Percentiles rank a stretch among this genome's conserved stretches.
These are phyloP conservation scores for Drosophila nigromelanica DNA, from an alignment of 1,140 invertebrate species.

Conservation along the genomic window DNA sequence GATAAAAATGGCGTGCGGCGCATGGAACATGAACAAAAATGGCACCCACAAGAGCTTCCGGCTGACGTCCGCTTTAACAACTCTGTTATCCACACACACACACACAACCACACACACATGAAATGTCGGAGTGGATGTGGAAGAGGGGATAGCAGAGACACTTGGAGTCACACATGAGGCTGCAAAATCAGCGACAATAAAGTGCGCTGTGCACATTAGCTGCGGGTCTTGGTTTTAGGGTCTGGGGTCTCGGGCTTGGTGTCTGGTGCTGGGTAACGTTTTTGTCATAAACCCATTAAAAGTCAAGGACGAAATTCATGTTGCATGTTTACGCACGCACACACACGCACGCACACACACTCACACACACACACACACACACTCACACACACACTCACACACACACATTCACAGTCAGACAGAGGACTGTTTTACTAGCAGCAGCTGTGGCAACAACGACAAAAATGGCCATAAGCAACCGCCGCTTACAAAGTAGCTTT, in stretches of 20 bases:
- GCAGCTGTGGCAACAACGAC: slow-evolving; percentile 34
- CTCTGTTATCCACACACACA: slow-evolving; percentile 66
- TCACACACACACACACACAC: slow-evolving; percentile 31
- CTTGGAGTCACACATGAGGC: slow-evolving; percentile 1
- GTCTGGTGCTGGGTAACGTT: slow-evolving; percentile 39
- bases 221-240: neutral
- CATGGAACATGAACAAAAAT: slow-evolving; percentile 77
- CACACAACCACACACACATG: slow-evolving; percentile 23
- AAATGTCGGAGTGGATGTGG: slow-evolving; percentile 3
- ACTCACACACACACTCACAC: neutral
- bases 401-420: slow-evolving; percentile 10
- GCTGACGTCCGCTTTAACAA: slow-evolving; percentile 77
- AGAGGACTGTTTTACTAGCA: slow-evolving; percentile 26
- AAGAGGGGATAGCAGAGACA: neutral
- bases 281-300: slow-evolving; percentile 83
- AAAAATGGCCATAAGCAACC: slow-evolving; percentile 43
- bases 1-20: slow-evolving; percentile 73
- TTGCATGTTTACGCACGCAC: slow-evolving; percentile 76
- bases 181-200: slow-evolving; percentile 36
- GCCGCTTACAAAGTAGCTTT: slow-evolving; percentile 74
- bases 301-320: slow-evolving; percentile 81
- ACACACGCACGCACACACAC: slow-evolving; percentile 10
- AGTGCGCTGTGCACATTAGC: slow-evolving; percentile 70
- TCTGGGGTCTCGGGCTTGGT: neutral
- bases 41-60: slow-evolving; percentile 79